Base-by-base conservation (phyloP, 2,888 invertebrate species). In the Patella depressa region DNA sequence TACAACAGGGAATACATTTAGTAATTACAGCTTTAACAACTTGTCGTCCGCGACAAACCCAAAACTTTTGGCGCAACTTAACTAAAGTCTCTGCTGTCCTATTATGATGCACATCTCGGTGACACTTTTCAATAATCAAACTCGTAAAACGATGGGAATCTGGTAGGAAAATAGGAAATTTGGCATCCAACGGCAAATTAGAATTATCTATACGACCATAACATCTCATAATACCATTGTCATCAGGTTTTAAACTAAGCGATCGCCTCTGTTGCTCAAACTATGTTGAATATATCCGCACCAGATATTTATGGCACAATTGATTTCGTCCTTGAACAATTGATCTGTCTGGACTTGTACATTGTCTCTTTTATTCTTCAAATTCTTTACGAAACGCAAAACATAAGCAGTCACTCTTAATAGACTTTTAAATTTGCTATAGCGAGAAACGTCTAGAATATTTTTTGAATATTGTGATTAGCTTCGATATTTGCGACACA, bases 401-500 rank as follows among this genome's bases (percentile, higher is more conserved):
- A 59, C 59, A 59, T 59, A 59, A 59, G n/a, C 59, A 19, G 59
- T 59, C 17, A 59, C 59, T 59, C 59, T 59, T 19, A 59, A 24
- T 24, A 24, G 24, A 24, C 24, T 24, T 1, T 24, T 24, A 24
- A 24, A 24, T 0, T 24, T 24, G 24, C 24, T 24, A 24, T 24
- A 24, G 24, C 24, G 24, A 24, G 24, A 24, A 24, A 24, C 24
- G 24, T 24, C 24, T 24, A 24, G 24, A 24, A 24, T 24, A 24
- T 24, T 24, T 24, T 24, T 24, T 24, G 1, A 24, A 24, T 24
- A 24, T 1, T 24, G 24, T 24, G 24, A 24, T 24, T 24, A 24
- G 24, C 24, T 24, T 24, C 24, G 24, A 24, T 1, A 24, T 24
- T 24, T 24, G 24, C 24, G 24, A 24, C 24, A 24, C 24, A 24